Conservation (phyloP, 2,113 vertebrate genomes). For the Plectropomus leopardus region DNA sequence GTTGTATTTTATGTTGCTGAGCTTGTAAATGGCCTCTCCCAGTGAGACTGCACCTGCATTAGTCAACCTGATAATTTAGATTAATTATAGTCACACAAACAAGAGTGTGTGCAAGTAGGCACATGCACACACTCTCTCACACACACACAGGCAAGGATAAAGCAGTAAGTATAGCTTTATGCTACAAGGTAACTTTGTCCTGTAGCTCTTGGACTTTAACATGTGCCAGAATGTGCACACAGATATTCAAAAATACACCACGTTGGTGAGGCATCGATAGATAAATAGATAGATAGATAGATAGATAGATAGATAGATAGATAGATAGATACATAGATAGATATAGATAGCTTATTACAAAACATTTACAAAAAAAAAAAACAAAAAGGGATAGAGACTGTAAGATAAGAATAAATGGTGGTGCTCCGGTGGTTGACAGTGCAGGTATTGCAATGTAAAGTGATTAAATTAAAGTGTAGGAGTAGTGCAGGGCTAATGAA, state of each 20-base stretch:
- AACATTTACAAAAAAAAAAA: no score
- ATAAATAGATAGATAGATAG: no score
- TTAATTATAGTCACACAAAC: conserved; percentile 74
- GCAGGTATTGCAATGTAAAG: no score
- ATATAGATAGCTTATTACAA: no score
- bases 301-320: no score
- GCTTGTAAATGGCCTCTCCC: conserved; percentile 77
- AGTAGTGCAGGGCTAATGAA: no score
- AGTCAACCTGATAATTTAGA: conserved; percentile 82
- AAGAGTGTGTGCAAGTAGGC: conserved; percentile 1
- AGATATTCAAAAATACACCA: conserved; percentile 14
- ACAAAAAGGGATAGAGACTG: no score
- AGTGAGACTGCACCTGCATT: conserved; percentile 78
- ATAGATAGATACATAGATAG: no score
- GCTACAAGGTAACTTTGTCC: conserved; percentile 38
- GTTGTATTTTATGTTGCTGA: conserved; percentile 65
- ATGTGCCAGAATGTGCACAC: background rate
- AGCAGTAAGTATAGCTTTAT: conserved; percentile 9
- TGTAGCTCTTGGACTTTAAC: background rate
- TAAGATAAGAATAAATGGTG: no score
- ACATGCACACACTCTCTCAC: conserved; percentile 2
- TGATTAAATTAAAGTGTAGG: no score
- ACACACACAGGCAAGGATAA: conserved; percentile 15
- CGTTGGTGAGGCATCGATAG: conserved; percentile 27
- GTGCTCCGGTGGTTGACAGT: background rate